Conservation (phyloP, 2,888 invertebrate genomes). For the Ligdia adustata region DNA sequence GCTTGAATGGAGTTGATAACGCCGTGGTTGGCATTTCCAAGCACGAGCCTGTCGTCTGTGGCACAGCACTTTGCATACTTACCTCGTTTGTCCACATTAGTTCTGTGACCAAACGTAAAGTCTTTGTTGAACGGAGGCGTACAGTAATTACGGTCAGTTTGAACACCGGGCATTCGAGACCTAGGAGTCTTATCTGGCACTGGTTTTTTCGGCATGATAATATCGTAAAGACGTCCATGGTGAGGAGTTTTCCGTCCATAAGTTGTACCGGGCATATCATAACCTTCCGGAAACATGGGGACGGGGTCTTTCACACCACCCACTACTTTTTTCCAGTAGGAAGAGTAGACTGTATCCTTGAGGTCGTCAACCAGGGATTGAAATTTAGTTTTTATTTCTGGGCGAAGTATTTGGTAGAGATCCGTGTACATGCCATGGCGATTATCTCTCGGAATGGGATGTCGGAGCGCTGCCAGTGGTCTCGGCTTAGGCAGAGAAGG, state of each 20-base stretch:
- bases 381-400: constrained; percentile 64
- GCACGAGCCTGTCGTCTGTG: constrained; percentile 58
- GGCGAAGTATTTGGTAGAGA: constrained; percentile 55
- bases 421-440: constrained; percentile 54
- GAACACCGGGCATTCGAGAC: constrained; percentile 51
- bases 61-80: constrained; percentile 72
- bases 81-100: constrained; percentile 73
- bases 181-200: constrained; percentile 57
- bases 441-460: constrained; percentile 55
- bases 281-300: constrained; percentile 70
- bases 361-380: constrained; percentile 62
- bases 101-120: constrained; percentile 71
- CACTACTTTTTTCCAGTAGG: constrained; percentile 67
- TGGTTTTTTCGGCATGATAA: constrained; percentile 67
- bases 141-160: constrained; percentile 61
- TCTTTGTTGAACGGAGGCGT: constrained; percentile 67
- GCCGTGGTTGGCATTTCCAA: constrained; percentile 61
- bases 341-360: constrained; percentile 62
- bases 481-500: constrained; percentile 54
- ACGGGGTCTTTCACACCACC: constrained; percentile 56
- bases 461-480: constrained; percentile 57
- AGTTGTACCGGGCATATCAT: constrained; percentile 54
- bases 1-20: constrained; percentile 67
- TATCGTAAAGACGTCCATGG: constrained; percentile 62
- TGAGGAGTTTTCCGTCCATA: constrained; percentile 60